Conservation (phyloP, 2,113 vertebrate genomes). For the Zonotrichia leucophrys region DNA sequence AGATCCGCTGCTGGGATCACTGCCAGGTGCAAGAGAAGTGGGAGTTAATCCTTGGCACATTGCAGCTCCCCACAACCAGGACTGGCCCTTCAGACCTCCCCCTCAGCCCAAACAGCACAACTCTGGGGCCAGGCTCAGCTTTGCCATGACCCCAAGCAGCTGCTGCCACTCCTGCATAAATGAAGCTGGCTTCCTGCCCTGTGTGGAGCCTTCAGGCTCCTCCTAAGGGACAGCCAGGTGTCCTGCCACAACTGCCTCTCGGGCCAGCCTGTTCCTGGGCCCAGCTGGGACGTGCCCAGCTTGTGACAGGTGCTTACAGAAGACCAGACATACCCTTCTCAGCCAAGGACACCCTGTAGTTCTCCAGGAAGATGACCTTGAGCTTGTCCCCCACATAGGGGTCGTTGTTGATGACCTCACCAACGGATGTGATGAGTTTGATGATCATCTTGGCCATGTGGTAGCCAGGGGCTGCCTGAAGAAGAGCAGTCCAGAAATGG, state of each 20-base stretch:
- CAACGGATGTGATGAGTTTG: constrained; percentile 85
- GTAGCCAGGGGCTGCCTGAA: constrained; percentile 88
- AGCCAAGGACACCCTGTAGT: constrained; percentile 87
- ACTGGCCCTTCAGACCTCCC: neutral
- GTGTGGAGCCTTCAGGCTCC: neutral
- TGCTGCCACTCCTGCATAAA: neutral
- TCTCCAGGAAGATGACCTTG: constrained; percentile 88
- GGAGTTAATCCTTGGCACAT: neutral
- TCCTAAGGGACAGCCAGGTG: neutral
- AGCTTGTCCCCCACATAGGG: constrained; percentile 82
- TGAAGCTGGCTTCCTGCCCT: neutral
- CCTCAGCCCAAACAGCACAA: neutral
- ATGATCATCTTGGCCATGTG: constrained; percentile 94
- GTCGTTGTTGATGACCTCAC: constrained; percentile 84
- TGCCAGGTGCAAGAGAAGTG: constrained; percentile 30
- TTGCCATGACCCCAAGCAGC: neutral
- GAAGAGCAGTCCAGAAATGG: constrained; percentile 6
- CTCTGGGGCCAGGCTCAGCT: neutral
- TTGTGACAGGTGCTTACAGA: fast-evolving
- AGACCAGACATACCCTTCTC: constrained; percentile 80
- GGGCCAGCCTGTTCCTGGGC: neutral
- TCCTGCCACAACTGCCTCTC: neutral
- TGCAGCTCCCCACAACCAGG: neutral
- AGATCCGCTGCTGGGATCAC: constrained; percentile 88
- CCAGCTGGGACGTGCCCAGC: neutral